Evolutionary conservation across 2,113 vertebrate genomes (phyloP), one percentile per base, ranked within the genome.

Genomic region (Lagopus muta): DNA sequence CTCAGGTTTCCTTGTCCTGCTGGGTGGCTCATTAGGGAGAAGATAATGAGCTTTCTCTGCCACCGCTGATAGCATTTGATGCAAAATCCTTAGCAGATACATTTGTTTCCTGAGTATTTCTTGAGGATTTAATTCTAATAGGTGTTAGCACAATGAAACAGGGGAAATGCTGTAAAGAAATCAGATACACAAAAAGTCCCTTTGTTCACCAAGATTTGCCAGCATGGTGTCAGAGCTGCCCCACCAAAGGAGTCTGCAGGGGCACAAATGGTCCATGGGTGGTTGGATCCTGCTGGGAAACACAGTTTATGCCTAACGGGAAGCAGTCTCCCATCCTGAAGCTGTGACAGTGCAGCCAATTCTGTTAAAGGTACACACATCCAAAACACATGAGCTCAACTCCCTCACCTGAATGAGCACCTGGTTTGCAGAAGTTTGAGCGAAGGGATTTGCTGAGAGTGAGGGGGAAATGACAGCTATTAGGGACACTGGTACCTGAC

Each of bases 1-100:
- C 77, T 91, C 84, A 84, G 91, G 43, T 89, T 92, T 70, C 72
- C 89, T 66, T 45, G 60, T 13, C 76, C 88, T 38, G 57, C 84
- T 82, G 83, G 16, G 52, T 75, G 81, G 81, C 91, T 96, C 89
- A 75, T 92, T 95, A 89, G 78, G 89, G 84, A 95, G 70, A 13
- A 32, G 77, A 82, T 96, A 94, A 95, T 6, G 54, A 96, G 91
- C 77, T 94, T 96, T 60, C 52, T 69, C 61, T 89, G 83, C 77
- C 84, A 57, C 28, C 30, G 57, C 45, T 78, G 73, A 81, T 50
- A 79, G 61, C 3, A 1, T 24, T 30, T 80, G 64, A 70, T 75
- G 77, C 38, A 75, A 84, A 90, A 69, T 50, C 65, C 62, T 72
- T 64, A 78, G 55, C 62, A 60, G 77, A 93, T 64, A 72, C 10